Percentiles rank a stretch among this genome's conserved stretches.
Evolutionary conservation across 2,797 vertebrate genomes (phyloP).

Genomic region (Miichthys miiuy): DNA sequence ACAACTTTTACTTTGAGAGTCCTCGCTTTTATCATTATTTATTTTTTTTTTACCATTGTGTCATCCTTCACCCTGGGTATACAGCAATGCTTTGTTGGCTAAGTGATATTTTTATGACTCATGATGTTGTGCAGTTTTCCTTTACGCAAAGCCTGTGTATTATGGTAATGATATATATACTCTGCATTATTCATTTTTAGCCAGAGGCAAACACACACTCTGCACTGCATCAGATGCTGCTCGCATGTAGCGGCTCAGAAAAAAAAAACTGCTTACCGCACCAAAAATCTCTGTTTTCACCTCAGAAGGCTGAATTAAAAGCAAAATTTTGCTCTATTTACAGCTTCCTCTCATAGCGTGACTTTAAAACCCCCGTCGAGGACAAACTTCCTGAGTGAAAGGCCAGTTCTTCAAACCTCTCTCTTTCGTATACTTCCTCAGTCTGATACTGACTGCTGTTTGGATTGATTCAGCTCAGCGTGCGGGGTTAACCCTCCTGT

Average conservation of each 20-base stretch:
- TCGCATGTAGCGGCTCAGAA: conserved; percentile 57
- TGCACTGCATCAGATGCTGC: conserved; percentile 61
- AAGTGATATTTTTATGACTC: conserved; percentile 70
- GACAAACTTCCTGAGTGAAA: conserved; percentile 50
- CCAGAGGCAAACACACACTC: conserved; percentile 71
- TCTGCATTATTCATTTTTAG: conserved; percentile 78
- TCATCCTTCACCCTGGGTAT: conserved; percentile 28
- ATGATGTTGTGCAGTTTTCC: conserved; percentile 55
- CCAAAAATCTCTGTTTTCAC: conserved; percentile 47
- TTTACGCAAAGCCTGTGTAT: conserved; percentile 74
- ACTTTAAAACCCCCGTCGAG: conserved; percentile 46
- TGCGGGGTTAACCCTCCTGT: conserved; percentile 27
- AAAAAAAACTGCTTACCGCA: conserved; percentile 58
- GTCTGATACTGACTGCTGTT: conserved; percentile 41
- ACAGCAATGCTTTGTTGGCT: conserved; percentile 41
- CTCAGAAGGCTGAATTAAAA: conserved; percentile 57
- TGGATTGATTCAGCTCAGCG: conserved; percentile 55
- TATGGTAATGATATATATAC: conserved; percentile 75
- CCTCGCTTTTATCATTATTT: background rate
- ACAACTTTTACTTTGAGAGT: conserved; percentile 7
- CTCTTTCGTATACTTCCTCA: conserved; percentile 42
- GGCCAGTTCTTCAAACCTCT: conserved; percentile 40
- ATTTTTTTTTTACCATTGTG: conserved; percentile 2
- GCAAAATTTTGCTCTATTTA: conserved; percentile 47
- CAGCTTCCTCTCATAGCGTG: conserved; percentile 45